Conservation (phyloP, 1,140 invertebrate genomes). For the Reticulitermes speratus region DNA sequence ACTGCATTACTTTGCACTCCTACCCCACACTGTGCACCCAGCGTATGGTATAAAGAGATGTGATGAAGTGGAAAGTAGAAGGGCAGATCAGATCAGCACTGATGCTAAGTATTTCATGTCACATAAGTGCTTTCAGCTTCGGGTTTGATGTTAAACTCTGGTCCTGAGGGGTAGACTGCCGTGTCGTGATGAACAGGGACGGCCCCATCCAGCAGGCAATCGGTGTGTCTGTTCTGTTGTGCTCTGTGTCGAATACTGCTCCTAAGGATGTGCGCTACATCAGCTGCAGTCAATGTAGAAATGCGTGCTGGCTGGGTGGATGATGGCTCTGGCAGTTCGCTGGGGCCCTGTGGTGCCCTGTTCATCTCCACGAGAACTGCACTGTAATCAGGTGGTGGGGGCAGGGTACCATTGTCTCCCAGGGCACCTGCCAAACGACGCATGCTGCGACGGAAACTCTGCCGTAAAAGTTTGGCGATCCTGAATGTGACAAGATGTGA, state of each 20-base stretch:
- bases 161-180: not conserved
- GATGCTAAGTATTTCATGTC: not conserved
- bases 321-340: slow-evolving; percentile 39
- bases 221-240: not conserved
- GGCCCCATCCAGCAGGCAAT: not conserved
- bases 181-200: slow-evolving; percentile 1
- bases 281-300: slow-evolving; percentile 54
- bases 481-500: slow-evolving; percentile 45
- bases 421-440: slow-evolving; percentile 60
- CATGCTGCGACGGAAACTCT: slow-evolving; percentile 78
- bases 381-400: slow-evolving; percentile 63
- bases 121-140: slow-evolving; percentile 21
- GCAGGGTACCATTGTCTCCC: slow-evolving; percentile 45
- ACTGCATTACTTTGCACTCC: no score
- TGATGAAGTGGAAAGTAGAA: not conserved
- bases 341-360: slow-evolving; percentile 42
- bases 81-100: not conserved
- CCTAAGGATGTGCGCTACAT: slow-evolving; percentile 58
- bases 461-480: slow-evolving; percentile 73
- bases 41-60: no score
- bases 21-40: no score
- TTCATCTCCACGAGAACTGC: slow-evolving; percentile 63
- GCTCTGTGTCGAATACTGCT: slow-evolving; percentile 56
- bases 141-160: not conserved
- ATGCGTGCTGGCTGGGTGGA: slow-evolving; percentile 30